Evolutionary conservation across 2,113 vertebrate species (phyloP).

Genomic region (Peucedramus taeniatus): DNA sequence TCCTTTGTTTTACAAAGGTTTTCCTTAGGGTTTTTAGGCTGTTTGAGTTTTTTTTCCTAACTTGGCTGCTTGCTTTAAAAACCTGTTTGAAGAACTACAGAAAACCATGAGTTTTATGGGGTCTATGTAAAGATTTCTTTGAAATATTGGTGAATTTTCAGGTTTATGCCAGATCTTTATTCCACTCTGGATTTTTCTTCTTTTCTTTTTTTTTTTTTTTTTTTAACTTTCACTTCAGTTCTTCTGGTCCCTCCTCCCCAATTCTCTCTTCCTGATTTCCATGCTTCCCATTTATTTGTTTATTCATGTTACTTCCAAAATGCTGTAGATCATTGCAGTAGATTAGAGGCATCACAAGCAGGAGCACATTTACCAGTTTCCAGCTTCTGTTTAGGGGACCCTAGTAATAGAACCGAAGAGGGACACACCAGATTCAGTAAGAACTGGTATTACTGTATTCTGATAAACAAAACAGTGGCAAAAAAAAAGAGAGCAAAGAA

Average conservation of each 20-base stretch:
- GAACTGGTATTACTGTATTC: background rate
- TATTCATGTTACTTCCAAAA: background rate
- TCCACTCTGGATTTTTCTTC: background rate
- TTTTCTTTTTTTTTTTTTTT: background rate
- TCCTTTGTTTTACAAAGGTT: background rate
- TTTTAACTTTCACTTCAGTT: background rate
- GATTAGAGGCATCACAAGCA: background rate
- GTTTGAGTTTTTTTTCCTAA: background rate
- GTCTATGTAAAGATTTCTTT: background rate
- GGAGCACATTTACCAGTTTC: background rate
- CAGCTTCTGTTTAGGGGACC: background rate
- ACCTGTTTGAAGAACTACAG: background rate
- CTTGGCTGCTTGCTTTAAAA: background rate
- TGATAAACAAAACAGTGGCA: background rate
- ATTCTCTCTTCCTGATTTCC: background rate
- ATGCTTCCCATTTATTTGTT: background rate
- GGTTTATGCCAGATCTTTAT: background rate
- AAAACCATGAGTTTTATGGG: background rate
- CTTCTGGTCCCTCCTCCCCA: background rate
- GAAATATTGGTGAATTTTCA: background rate
- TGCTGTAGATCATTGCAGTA: background rate
- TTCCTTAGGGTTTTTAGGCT: background rate
- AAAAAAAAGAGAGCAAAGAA: background rate
- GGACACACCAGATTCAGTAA: background rate
- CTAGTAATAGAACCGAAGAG: background rate